Evolutionary conservation across 2,113 vertebrate species (phyloP).

Genomic region (Laterallus jamaicensis): DNA sequence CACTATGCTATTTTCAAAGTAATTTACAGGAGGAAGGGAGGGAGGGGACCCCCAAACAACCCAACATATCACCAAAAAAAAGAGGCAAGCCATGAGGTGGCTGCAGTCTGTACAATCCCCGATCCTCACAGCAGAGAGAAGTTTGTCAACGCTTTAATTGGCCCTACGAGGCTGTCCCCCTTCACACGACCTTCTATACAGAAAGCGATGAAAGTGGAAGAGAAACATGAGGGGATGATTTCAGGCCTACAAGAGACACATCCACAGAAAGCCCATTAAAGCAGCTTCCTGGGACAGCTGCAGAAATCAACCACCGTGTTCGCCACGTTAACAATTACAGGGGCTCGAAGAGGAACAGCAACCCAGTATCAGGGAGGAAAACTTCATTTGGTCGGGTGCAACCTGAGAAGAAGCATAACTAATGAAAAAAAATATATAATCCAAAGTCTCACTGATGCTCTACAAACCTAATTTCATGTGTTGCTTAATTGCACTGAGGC

Average conservation of each 20-base stretch:
- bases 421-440: neutral
- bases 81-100: neutral
- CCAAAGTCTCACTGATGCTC: neutral
- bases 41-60: neutral
- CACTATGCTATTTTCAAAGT: neutral
- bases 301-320: accelerated
- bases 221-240: neutral
- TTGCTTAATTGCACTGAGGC: neutral
- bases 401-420: conserved; percentile 15
- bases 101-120: neutral
- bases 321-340: neutral
- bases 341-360: neutral
- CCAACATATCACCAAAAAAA: neutral
- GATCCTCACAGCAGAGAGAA: neutral
- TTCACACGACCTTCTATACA: neutral
- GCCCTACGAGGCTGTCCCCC: neutral
- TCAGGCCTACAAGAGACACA: neutral
- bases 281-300: neutral
- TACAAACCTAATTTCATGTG: neutral
- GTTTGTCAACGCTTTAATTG: neutral
- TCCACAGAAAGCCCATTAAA: neutral
- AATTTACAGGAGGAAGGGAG: neutral
- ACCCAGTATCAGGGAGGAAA: neutral
- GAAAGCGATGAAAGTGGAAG: neutral
- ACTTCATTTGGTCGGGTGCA: conserved; percentile 6